Conservation (phyloP, 2,888 invertebrate genomes). For the Cactoblastis cactorum region DNA sequence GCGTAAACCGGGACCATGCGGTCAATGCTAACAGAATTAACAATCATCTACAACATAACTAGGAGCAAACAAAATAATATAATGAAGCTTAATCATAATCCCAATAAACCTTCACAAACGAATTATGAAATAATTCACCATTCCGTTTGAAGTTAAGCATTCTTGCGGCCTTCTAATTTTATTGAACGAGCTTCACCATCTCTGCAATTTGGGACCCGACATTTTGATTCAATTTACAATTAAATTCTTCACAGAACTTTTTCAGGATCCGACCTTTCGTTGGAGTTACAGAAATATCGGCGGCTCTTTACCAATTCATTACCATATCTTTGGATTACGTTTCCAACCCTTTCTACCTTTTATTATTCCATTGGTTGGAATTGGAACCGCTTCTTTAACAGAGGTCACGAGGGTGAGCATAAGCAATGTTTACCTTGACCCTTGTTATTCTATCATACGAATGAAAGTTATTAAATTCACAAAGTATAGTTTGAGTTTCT, state of each 20-base stretch:
- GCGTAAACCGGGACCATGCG: background rate
- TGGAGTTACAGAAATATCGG: background rate
- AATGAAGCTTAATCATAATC: background rate
- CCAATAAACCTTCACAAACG: background rate
- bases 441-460: background rate
- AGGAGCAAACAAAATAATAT: background rate
- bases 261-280: background rate
- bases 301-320: constrained; percentile 3
- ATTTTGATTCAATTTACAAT: constrained; percentile 5
- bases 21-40: background rate
- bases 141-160: constrained; percentile 8
- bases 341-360: background rate
- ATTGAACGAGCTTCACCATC: background rate
- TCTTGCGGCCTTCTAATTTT: constrained; percentile 6
- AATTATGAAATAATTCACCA: constrained; percentile 8
- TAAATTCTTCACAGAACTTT: constrained; percentile 8
- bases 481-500: no score
- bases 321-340: background rate
- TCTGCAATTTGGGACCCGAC: constrained; percentile 7
- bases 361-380: background rate
- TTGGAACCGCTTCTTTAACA: constrained; percentile 5
- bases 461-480: background rate
- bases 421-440: constrained; percentile 4
- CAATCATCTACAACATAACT: background rate
- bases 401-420: constrained; percentile 1